Conservation (phyloP, 2,113 vertebrate species). For the Glareola pratincola region DNA sequence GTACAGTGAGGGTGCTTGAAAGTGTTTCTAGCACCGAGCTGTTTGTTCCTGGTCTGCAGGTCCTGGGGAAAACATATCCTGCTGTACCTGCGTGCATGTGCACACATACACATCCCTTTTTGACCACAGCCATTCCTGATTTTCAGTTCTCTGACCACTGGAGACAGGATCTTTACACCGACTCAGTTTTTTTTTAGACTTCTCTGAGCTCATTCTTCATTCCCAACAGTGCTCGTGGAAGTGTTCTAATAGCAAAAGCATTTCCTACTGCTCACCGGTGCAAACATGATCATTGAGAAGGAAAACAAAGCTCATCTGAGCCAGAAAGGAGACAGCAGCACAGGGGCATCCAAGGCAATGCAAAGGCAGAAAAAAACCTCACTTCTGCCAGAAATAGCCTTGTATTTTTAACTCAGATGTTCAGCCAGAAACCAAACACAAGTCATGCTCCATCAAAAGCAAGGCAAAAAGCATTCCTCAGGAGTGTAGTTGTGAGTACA, state of each 20-base stretch:
- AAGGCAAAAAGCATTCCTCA: background rate
- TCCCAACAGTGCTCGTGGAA: background rate
- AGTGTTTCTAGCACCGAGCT: background rate
- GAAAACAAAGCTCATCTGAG: conserved; percentile 53
- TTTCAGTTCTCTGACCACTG: background rate
- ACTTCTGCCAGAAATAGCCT: conserved; percentile 51
- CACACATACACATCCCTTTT: background rate
- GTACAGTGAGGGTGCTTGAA: background rate
- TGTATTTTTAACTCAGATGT: conserved; percentile 56
- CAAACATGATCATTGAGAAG: conserved; percentile 30
- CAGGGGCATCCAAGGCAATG: conserved; percentile 27
- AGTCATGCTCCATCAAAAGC: background rate
- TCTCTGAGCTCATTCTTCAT: background rate
- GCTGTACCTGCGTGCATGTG: background rate
- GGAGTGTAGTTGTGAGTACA: background rate
- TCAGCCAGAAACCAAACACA: conserved; percentile 51
- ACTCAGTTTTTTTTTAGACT: background rate
- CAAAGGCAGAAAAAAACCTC: background rate
- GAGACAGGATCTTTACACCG: background rate
- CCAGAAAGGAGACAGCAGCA: conserved; percentile 34
- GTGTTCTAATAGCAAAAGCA: conserved; percentile 3
- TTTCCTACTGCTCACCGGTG: conserved; percentile 42
- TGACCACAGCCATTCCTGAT: background rate
- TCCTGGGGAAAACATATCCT: background rate
- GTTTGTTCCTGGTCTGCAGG: background rate